Base-by-base conservation (phyloP, 2,113 vertebrate genomes). In the Muscicapa adusta region DNA sequence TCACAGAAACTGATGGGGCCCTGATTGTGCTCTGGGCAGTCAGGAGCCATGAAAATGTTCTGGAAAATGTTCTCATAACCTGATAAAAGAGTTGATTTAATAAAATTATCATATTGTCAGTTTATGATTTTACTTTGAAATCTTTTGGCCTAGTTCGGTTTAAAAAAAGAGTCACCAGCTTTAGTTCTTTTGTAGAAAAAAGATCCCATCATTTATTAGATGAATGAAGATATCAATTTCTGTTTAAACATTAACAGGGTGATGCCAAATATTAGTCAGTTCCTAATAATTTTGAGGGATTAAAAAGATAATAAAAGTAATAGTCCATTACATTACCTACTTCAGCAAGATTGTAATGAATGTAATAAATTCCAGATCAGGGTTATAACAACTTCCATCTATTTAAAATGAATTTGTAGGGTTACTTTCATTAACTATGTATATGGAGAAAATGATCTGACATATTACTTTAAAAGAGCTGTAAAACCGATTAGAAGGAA, bases 271-370 rank as follows among this genome's bases (percentile, higher is more conserved):
- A 98, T 98, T 98, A 98, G 98, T 98, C 98, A 98, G 97, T 98
- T 98, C 97, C 97, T 98, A 98, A 98, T 98, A 98, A 98, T 98
- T 98, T 98, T 98, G 98, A 98, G 97, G 98, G 98, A 98, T 98
- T 98, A 98, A 98, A 98, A 98, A 98, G 98, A 98, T 98, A 98
- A 98, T 98, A 98, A 98, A 98, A 98, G 98, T 98, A 98, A 98
- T 98, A 98, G 98, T 98, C 98, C 98, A 98, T 98, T 98, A 98
- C 98, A 98, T 98, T 98, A 98, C 98, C 98, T 98, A 98, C 98
- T 98, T 98, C 98, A 98, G 98, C 98, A 98, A 98, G 98, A 98
- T 98, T 98, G 98, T 98, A 98, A 98, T 98, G 98, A 98, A 98
- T 57, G 97, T 97, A 98, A 98, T 98, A 98, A 98, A 98, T 98